Base-by-base conservation (phyloP, 2,888 invertebrate species). In the Palloptera scutellata region DNA sequence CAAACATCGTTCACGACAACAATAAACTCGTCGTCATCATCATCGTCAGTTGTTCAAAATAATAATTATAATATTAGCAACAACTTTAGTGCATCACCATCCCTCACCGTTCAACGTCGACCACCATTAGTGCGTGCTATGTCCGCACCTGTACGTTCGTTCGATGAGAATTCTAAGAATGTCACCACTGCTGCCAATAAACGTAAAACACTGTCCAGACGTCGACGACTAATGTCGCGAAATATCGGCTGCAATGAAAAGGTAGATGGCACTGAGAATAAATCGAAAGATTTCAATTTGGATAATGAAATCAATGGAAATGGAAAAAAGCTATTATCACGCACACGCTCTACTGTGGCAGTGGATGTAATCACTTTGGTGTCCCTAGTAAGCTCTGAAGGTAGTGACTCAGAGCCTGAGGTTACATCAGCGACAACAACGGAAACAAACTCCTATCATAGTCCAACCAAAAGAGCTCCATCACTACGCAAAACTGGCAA, bases 331-430 rank as follows among this genome's bases (percentile, higher is more conserved):
- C 66, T 67, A 59, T 65, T 81, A 17, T 73, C 79, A 42, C 79
- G 84, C 19, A 74, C 83, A 0, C 78, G 81, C 64, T 83, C 84
- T 15, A 77, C 79, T 2, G 76, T 82, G 55, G 81, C 80, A 0
- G 78, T 83, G 8, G 85, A 85, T 76, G 85, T 91, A 45, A 87
- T 90, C 1, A 91, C 91, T 0, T 88, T 91, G 87, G 90, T 91
- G 0, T 91, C 91, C 0, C 81, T 91, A 55, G 85, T 91, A 4
- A 90, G 90, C 76, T 89, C 91, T 0, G 88, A 88, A 17, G 89
- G 88, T 51, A 90, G 90, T 76, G 91, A 91, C 66, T 87, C 86
- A 19, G 90, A 90, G 74, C 87, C 87, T 12, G 86, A 86, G 67
- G 85, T 84, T 1, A 74, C 54, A 55, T 45, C 63, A 6, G 20